These are phyloP conservation scores for Actenoides hombroni DNA, from an alignment of 2,113 vertebrate species.

Conservation along the genomic window DNA sequence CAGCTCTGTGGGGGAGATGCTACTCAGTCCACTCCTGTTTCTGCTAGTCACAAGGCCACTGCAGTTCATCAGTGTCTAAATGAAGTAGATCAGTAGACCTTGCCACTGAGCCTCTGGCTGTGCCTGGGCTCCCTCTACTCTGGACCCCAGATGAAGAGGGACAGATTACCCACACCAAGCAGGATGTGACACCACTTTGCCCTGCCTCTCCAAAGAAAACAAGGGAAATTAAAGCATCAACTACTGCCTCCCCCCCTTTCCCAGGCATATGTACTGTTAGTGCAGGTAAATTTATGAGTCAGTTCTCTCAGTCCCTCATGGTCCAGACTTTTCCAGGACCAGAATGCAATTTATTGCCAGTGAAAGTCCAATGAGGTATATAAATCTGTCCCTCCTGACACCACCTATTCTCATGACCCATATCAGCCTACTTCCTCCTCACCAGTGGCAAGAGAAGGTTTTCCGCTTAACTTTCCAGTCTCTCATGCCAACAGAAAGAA, in stretches of 20 bases:
- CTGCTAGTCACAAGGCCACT: background rate
- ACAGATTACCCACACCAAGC: background rate
- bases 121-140: background rate
- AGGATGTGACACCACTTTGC: background rate
- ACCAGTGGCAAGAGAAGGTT: background rate
- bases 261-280: background rate
- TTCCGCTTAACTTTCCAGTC: background rate
- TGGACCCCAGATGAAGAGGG: background rate
- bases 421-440: background rate
- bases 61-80: background rate
- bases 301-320: background rate
- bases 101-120: background rate
- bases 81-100: accelerated
- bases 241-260: background rate
- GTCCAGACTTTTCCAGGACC: background rate
- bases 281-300: background rate
- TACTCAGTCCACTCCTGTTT: background rate
- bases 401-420: background rate
- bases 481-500: background rate
- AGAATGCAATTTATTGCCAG: conserved; percentile 2
- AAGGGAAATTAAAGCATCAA: background rate
- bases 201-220: background rate
- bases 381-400: background rate
- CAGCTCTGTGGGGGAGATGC: background rate
- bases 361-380: background rate